Percentiles rank a stretch among this genome's conserved stretches.
Evolutionary conservation across 2,113 vertebrate genomes (phyloP).

Genomic region (Clarias magur): DNA sequence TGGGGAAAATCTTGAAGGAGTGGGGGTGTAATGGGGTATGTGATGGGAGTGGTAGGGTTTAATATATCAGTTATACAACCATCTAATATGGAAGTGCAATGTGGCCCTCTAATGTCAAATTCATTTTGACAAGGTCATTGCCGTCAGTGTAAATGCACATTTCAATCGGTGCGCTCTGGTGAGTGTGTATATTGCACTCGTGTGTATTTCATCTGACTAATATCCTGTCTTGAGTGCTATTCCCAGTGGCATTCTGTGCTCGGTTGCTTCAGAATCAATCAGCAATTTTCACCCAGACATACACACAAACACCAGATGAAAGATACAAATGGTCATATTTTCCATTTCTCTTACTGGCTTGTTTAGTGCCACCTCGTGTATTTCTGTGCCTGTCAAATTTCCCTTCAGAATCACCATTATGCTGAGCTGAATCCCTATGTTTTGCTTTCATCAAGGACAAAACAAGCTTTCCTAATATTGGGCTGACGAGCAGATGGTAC

Average conservation of each 20-base stretch:
- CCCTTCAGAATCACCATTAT: slow-evolving; percentile 7
- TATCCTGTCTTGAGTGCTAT: slow-evolving; percentile 13
- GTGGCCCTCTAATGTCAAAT: neutral
- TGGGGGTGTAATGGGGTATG: neutral
- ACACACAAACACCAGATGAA: slow-evolving; percentile 21
- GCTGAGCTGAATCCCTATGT: neutral
- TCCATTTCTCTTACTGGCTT: neutral
- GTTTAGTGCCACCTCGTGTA: neutral
- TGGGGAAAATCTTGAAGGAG: neutral
- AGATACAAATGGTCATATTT: slow-evolving; percentile 6
- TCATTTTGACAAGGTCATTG: slow-evolving; percentile 17
- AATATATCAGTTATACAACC: neutral
- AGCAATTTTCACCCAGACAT: slow-evolving; percentile 14
- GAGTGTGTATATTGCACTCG: neutral
- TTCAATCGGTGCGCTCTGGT: slow-evolving; percentile 2
- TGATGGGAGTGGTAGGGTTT: neutral
- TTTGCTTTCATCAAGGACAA: slow-evolving; percentile 5
- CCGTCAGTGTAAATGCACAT: neutral
- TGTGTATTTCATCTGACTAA: slow-evolving; percentile 26
- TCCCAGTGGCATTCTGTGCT: slow-evolving; percentile 2
- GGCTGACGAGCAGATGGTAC: neutral
- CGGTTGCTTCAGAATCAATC: slow-evolving; percentile 36
- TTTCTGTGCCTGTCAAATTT: neutral
- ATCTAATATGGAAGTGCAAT: neutral
- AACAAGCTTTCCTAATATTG: neutral